These are phyloP conservation scores for Zosterops borbonicus DNA, from an alignment of 2,113 vertebrate species.

Conservation along the genomic window DNA sequence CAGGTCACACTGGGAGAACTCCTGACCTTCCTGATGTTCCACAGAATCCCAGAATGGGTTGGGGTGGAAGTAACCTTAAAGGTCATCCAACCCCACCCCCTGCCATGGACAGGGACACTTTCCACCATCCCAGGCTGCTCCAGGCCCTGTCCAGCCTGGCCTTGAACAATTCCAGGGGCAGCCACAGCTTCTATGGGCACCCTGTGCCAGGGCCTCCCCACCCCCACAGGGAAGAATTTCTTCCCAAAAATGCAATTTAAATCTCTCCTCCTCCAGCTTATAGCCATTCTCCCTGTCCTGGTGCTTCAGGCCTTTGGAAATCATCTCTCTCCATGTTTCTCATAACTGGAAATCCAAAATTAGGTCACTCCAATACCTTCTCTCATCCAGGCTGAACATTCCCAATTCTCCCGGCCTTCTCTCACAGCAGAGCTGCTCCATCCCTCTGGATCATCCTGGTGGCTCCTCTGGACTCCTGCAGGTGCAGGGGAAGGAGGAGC, in stretches of 20 bases:
- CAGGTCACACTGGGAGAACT: background rate
- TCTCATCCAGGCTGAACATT: background rate
- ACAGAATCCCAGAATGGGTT: background rate
- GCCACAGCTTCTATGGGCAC: too few relatives aligned
- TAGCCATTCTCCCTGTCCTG: background rate
- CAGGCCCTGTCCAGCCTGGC: background rate
- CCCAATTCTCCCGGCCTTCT: background rate
- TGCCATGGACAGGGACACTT: background rate
- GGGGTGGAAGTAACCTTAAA: background rate
- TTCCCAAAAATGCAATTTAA: background rate
- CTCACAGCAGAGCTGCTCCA: background rate
- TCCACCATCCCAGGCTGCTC: background rate
- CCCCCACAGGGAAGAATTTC: too few relatives aligned
- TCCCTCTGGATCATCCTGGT: background rate
- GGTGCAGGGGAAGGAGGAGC: too few relatives aligned
- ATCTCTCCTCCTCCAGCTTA: background rate
- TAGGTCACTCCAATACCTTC: background rate
- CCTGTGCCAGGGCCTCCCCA: too few relatives aligned
- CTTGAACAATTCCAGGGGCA: too few relatives aligned
- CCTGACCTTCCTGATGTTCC: background rate
- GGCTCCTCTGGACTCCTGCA: too few relatives aligned
- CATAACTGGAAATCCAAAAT: background rate
- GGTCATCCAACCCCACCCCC: too few relatives aligned
- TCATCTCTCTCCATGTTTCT: background rate
- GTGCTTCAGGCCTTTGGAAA: background rate